A percentile compares a stretch with the other conserved stretches of the same genome.
Conservation (phyloP, 2,797 vertebrate species). For the Florisuga fusca region DNA sequence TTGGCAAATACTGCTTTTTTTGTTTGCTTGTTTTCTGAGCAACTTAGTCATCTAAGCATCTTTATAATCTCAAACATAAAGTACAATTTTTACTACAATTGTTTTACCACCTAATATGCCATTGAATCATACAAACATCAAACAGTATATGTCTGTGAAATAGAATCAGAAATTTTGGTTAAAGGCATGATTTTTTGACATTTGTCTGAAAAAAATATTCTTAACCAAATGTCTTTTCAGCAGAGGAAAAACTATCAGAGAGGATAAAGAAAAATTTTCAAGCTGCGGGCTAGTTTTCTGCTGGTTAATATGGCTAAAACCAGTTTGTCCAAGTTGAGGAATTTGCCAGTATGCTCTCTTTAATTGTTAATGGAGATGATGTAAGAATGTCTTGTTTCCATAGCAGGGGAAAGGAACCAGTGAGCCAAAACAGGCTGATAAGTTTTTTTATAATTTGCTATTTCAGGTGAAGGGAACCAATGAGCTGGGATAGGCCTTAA, state of each 20-base stretch:
- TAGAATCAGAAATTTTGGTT: background rate
- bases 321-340: background rate
- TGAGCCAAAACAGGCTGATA: background rate
- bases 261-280: background rate
- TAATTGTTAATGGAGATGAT: background rate
- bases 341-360: background rate
- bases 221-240: background rate
- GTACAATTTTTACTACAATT: background rate
- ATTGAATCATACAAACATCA: background rate
- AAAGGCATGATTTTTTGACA: background rate
- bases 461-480: conserved; percentile 42
- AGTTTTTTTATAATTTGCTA: background rate
- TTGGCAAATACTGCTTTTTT: too few relatives aligned
- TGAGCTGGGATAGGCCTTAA: conserved; percentile 21
- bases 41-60: background rate
- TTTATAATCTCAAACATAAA: background rate
- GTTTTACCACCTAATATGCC: background rate
- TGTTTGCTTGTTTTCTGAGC: background rate
- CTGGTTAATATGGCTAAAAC: background rate
- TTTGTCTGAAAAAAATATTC: background rate
- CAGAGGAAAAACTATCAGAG: background rate
- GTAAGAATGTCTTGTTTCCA: background rate
- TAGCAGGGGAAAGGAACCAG: background rate
- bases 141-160: background rate
- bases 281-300: background rate